Evolutionary conservation across 2,113 vertebrate genomes (phyloP).

Genomic region (Cinclus mexicanus): DNA sequence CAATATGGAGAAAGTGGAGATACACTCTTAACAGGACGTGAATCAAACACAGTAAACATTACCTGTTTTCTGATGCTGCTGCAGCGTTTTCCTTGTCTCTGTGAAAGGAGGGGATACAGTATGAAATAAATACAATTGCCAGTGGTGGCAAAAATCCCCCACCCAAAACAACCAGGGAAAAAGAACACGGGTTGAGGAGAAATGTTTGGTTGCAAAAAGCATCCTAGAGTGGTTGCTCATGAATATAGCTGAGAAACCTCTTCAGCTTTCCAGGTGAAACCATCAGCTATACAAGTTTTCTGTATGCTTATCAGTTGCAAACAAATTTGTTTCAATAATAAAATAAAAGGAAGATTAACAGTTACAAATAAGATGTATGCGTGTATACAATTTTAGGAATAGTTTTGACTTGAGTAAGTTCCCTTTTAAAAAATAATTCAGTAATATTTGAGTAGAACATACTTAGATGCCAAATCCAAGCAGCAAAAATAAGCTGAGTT

Average conservation of each 20-base stretch:
- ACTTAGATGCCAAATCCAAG: neutral
- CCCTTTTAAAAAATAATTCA: neutral
- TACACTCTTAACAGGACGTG: neutral
- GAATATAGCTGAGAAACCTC: neutral
- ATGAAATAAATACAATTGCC: neutral
- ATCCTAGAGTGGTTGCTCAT: slow-evolving; percentile 39
- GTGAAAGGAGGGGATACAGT: slow-evolving; percentile 71
- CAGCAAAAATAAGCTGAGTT: neutral
- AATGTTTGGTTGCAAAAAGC: slow-evolving; percentile 66
- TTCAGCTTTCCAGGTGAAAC: neutral
- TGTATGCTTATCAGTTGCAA: neutral
- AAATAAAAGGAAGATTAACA: neutral
- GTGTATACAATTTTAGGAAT: neutral
- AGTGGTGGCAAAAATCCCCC: neutral
- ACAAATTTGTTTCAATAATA: neutral
- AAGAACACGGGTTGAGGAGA: neutral
- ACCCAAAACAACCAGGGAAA: neutral
- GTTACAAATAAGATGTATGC: neutral
- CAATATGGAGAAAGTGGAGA: neutral
- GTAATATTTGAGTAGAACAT: neutral
- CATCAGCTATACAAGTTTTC: neutral
- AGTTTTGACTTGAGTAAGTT: neutral
- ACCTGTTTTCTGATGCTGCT: slow-evolving; percentile 71
- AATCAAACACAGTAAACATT: slow-evolving; percentile 42
- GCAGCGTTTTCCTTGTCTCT: slow-evolving; percentile 71